Conservation (phyloP, 1,140 invertebrate species). For the Eupeodes corollae region DNA sequence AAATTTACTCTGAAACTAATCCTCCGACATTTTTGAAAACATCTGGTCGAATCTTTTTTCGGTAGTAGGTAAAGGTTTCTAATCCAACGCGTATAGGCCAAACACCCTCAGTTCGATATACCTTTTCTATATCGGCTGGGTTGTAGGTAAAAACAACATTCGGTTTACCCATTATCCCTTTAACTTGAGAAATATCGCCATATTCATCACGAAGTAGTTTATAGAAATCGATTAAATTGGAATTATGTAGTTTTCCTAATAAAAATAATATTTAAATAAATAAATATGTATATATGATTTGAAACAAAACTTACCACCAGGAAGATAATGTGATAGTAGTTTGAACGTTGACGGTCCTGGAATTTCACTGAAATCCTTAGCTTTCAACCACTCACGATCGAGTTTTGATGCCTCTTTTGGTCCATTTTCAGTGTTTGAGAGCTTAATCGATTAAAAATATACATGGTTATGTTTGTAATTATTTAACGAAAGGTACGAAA, state of each 20-base stretch:
- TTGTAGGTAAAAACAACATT: constrained; percentile 28
- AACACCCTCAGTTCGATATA: constrained; percentile 27
- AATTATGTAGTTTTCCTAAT: constrained; percentile 16
- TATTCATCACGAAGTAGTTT: constrained; percentile 19
- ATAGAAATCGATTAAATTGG: constrained; percentile 21
- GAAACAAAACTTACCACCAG: constrained; percentile 16
- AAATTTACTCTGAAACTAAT: constrained; percentile 18
- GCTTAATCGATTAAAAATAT: no score
- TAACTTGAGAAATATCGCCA: constrained; percentile 21
- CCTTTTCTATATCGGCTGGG: constrained; percentile 20
- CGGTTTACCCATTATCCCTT: constrained; percentile 22
- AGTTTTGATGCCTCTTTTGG: no score
- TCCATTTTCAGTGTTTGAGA: no score
- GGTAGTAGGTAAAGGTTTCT: constrained; percentile 25
- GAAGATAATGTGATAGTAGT: constrained; percentile 18
- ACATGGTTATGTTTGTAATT: no score
- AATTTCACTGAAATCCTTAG: constrained; percentile 14
- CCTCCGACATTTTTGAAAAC: constrained; percentile 24
- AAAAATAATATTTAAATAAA: neutral
- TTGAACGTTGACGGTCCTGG: constrained; percentile 16
- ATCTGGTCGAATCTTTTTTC: constrained; percentile 21
- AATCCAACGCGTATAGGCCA: constrained; percentile 30
- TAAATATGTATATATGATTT: neutral
- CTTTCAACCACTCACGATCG: constrained; percentile 21
- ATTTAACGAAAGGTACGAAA: no score